Evolutionary conservation across 2,888 invertebrate genomes (phyloP), one percentile per base, ranked within the genome.

Genomic region (Clostera curtula): DNA sequence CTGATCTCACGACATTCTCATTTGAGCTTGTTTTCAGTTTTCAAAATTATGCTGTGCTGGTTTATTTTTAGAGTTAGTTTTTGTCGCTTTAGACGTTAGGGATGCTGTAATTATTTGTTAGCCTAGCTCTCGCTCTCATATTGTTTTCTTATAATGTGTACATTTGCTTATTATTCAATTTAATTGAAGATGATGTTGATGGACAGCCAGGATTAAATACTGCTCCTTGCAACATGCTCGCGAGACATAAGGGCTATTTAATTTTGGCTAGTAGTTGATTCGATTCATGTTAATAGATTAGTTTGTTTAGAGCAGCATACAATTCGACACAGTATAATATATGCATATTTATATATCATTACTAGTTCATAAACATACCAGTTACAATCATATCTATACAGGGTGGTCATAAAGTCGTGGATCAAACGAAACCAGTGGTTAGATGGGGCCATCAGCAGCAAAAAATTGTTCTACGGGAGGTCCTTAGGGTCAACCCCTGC

Each of bases 1-100:
- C 43, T 51, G 51, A 59, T 37, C 35, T 55, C 60, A 64, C 65
- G 55, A 67, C 70, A 71, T 63, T 44, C 42, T 62, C 73, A 72
- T 73, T 52, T 50, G 56, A 64, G 76, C 76, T 76, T 77, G 63
- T 65, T 72, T 65, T 61, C 43, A 42, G 46, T 60, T 62, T 61
- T 56, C 54, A 56, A 53, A 64, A 54, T 56, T 63, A 56, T 47
- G 68, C 69, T 68, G 66, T 65, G 73, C 72, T 70, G 67, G 58
- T 70, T 70, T 70, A 56, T 52, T 58, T 56, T 56, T 63, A 67
- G 60, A 62, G 38, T 60, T 67, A 63, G 56, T 52, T 54, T 56
- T 42, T 63, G 36, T 55, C 58, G 73, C 71, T 72, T 73, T 52
- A 45, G 50, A 56, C 45, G 47, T 40, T 61, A 64, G 60, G 59